These are phyloP conservation scores for Myotis vivesi DNA, from an alignment of 2,797 vertebrate genomes.

Conservation along the genomic window DNA sequence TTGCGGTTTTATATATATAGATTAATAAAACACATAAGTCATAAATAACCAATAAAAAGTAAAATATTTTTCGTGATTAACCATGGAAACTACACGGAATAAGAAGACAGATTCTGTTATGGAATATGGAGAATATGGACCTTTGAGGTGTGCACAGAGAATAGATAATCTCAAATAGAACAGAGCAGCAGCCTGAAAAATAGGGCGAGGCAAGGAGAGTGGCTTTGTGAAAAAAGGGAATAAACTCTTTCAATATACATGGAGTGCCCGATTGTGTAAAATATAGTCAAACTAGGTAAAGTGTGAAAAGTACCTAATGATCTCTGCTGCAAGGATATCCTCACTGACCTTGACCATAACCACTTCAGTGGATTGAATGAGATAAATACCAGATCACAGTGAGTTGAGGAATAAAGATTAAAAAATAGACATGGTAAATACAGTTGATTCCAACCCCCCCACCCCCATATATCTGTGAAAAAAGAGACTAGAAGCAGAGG, in stretches of 20 bases:
- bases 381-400: neutral
- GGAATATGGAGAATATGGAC: neutral
- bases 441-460: fast-evolving
- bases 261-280: neutral
- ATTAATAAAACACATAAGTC: neutral
- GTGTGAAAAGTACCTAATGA: neutral
- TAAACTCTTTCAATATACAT: neutral
- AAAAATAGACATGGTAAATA: neutral
- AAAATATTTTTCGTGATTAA: neutral
- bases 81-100: neutral
- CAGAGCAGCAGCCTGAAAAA: neutral
- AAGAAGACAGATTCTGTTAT: neutral
- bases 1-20: too few species aligned
- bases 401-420: neutral
- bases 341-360: neutral
- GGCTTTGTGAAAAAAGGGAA: neutral
- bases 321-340: neutral
- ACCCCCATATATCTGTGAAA: neutral
- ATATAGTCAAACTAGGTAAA: neutral
- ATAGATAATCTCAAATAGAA: neutral
- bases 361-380: neutral
- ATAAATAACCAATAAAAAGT: neutral
- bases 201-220: neutral
- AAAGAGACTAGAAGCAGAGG: neutral
- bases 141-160: neutral